Evolutionary conservation across 2,113 vertebrate genomes (phyloP), one percentile per base, ranked within the genome.

Genomic region (Stigmatopora argus): DNA sequence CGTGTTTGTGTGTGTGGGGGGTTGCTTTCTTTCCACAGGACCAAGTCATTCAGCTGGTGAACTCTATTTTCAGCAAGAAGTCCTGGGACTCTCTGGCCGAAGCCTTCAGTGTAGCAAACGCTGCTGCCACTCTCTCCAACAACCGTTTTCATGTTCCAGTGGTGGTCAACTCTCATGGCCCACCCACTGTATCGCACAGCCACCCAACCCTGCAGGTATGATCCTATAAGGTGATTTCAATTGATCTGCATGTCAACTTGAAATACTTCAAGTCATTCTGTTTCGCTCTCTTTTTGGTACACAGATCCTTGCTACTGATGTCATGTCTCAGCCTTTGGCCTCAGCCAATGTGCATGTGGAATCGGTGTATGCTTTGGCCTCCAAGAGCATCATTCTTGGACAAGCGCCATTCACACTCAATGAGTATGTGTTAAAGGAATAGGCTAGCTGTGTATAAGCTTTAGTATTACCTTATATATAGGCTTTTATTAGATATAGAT

Each of bases 41-140:
- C 69, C 97, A 99, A 80, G 92, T 98, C 53, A 93, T 97, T 83
- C 97, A 98, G 90, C 71, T 99, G 71, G 92, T 96, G 71, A 99
- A 99, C 74, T 92, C 95, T 0, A 89, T 99, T 84, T 98, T 99
- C 82, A 97, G 95, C 87, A 97, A 96, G 90, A 98, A 98, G 56
- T 95, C 93, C 67, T 98, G 95, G 74, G 94, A 98, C 48, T 93
- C 93, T 0, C 86, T 96, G 56, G 86, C 95, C 0, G 96, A 99
- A 84, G 96, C 95, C 11, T 99, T 96, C 87, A 96, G 95, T 0
- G 88, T 99, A 41, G 94, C 94, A 23, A 88, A 87, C 58, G 96
- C 96, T 0, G 94, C 94, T 0, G 90, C 92, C 0, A 89, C 93
- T 0, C 84, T 99, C 0, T 94, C 96, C 57, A 89, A 70, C 78